Evolutionary conservation across 2,797 vertebrate species (phyloP).

Genomic region (Sparidentex hasta): DNA sequence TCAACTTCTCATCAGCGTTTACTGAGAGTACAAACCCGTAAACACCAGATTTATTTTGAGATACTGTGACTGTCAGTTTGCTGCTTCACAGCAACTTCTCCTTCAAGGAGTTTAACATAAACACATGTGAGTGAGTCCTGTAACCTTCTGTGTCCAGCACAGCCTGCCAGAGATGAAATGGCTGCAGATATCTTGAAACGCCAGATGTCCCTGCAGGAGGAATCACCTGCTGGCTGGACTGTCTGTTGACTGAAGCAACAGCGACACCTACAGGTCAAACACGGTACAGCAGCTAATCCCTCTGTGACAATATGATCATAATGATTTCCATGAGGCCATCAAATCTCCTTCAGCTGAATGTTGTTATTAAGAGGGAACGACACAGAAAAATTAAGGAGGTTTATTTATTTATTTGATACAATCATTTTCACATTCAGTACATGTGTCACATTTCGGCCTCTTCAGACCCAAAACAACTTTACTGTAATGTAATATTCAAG

Average conservation of each 20-base stretch:
- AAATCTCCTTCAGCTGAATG: not conserved
- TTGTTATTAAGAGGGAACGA: not conserved
- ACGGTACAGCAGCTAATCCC: not conserved
- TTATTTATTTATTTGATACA: conserved; percentile 60
- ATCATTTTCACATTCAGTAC: conserved; percentile 54
- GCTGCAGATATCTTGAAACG: conserved; percentile 32
- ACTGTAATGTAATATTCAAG: conserved; percentile 13
- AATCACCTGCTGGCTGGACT: conserved; percentile 2
- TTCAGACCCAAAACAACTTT: not conserved
- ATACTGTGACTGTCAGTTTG: conserved; percentile 15
- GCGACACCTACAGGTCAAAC: conserved; percentile 25
- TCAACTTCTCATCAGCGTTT: too few relatives aligned
- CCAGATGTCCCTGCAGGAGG: conserved; percentile 18
- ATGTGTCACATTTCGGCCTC: conserved; percentile 26
- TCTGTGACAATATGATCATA: not conserved
- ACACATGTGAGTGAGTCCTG: not conserved
- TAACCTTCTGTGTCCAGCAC: conserved; percentile 5
- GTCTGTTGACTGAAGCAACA: conserved; percentile 32
- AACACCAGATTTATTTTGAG: conserved; percentile 7
- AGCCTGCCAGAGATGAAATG: conserved; percentile 24
- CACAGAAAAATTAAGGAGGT: conserved; percentile 37
- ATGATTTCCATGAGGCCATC: not conserved
- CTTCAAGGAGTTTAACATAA: conserved; percentile 1
- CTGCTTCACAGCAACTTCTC: not conserved
- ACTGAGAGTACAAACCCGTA: too few relatives aligned